A percentile compares a stretch with the other conserved stretches of the same genome.
phyloP scores from a whole-genome alignment of 2,797 vertebrate species.

The Poeciliopsis paucimaculata region DNA sequence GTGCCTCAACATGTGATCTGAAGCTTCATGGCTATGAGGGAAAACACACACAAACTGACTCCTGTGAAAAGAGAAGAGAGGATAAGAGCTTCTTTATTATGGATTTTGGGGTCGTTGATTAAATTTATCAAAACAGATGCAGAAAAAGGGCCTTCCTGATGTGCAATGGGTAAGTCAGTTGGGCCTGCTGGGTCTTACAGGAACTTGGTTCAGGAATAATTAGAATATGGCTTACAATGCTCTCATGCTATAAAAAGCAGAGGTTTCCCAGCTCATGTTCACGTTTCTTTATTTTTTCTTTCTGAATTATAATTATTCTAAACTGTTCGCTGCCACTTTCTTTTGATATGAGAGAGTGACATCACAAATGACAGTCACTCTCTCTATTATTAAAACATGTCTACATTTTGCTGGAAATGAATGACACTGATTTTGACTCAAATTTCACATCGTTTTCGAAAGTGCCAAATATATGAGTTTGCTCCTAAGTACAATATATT shows the following conservation, averaged over 20 bases:
- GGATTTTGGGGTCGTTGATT: neutral
- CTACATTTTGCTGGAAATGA: neutral
- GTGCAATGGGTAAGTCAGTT: neutral
- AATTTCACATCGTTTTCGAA: neutral
- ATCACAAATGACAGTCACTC: neutral
- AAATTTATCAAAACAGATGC: neutral
- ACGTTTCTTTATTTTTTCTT: neutral
- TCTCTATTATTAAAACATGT: neutral
- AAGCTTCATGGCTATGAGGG: conserved; percentile 30
- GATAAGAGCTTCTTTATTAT: conserved; percentile 13
- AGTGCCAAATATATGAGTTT: neutral
- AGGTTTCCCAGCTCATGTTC: neutral
- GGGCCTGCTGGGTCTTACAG: neutral
- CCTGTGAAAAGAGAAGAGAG: neutral
- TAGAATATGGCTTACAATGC: neutral
- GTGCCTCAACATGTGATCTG: conserved; percentile 69
- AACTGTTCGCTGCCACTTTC: neutral
- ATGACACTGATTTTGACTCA: neutral
- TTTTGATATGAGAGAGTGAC: neutral
- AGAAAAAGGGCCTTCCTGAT: neutral
- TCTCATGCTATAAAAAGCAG: neutral
- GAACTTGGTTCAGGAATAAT: neutral
- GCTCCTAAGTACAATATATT: too few relatives aligned
- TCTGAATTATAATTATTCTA: neutral
- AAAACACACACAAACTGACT: conserved; percentile 9